Evolutionary conservation across 53 echinoderm and acorn worm species (phyloP).

Genomic region (Crossaster papposus): DNA sequence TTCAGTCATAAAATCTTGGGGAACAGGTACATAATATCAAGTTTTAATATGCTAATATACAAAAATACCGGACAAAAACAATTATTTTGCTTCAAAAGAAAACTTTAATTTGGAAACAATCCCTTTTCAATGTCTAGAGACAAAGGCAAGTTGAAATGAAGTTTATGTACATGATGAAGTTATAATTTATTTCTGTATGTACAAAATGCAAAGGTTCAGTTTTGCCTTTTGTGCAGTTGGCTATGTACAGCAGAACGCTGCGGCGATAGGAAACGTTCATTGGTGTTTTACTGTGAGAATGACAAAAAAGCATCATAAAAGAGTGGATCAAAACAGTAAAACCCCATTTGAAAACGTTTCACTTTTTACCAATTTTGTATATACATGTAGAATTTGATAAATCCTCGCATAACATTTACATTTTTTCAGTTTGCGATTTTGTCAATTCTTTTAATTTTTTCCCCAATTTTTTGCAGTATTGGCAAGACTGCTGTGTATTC

Average conservation of each 20-base stretch:
- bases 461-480: background rate
- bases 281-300: background rate
- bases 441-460: background rate
- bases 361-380: background rate
- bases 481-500: background rate
- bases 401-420: too few relatives aligned
- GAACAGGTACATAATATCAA: too few relatives aligned
- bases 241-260: slow-evolving; percentile 49
- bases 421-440: background rate
- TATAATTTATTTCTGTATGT: slow-evolving; percentile 18
- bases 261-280: background rate
- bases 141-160: background rate
- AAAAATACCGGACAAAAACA: background rate
- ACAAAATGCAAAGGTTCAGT: slow-evolving; percentile 27
- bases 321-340: too few relatives aligned
- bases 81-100: background rate
- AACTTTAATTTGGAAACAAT: background rate
- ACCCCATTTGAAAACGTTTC: too few relatives aligned
- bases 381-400: background rate
- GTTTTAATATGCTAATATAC: too few relatives aligned
- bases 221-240: slow-evolving; percentile 34
- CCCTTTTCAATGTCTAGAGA: background rate
- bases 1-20: too few relatives aligned
- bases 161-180: slow-evolving; percentile 26
- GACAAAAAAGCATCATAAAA: too few relatives aligned